phyloP scores from a whole-genome alignment of 1,140 invertebrate species.

The Caerostris darwini region DNA sequence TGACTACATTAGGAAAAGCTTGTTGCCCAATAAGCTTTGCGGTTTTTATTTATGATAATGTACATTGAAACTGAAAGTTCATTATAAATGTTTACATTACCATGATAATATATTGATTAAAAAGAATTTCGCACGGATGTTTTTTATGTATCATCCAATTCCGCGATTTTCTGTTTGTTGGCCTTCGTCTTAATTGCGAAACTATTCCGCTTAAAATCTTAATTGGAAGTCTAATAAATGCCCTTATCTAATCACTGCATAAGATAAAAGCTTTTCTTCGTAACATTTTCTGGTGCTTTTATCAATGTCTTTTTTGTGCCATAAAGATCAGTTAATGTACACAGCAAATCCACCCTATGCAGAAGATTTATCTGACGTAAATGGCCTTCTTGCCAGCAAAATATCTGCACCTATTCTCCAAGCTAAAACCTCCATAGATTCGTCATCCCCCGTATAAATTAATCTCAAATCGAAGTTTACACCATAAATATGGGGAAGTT shows the following conservation, averaged over 20 bases:
- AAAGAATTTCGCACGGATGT: background rate
- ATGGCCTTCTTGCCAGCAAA: slow-evolving; percentile 5
- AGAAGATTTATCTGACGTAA: slow-evolving; percentile 18
- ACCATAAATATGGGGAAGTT: slow-evolving; percentile 71
- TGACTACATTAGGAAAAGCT: no score
- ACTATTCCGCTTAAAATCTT: background rate
- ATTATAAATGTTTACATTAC: background rate
- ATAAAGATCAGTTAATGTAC: slow-evolving; percentile 34
- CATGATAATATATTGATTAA: background rate
- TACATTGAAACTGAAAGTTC: no score
- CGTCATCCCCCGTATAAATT: slow-evolving; percentile 61
- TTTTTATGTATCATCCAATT: background rate
- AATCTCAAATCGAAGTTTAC: slow-evolving; percentile 76
- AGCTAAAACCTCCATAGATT: background rate
- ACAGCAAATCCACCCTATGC: background rate
- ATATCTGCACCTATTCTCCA: slow-evolving; percentile 37
- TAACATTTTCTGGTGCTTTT: background rate
- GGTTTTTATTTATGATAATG: no score
- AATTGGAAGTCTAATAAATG: slow-evolving; percentile 43
- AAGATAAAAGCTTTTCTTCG: slow-evolving; percentile 13
- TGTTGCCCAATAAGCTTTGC: no score
- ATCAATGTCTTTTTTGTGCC: slow-evolving; percentile 14
- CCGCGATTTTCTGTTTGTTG: background rate
- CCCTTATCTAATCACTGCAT: slow-evolving; percentile 9
- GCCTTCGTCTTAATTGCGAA: slow-evolving; percentile 30